Evolutionary conservation across 1,140 invertebrate genomes (phyloP).

Genomic region (Brachystomella parvula): DNA sequence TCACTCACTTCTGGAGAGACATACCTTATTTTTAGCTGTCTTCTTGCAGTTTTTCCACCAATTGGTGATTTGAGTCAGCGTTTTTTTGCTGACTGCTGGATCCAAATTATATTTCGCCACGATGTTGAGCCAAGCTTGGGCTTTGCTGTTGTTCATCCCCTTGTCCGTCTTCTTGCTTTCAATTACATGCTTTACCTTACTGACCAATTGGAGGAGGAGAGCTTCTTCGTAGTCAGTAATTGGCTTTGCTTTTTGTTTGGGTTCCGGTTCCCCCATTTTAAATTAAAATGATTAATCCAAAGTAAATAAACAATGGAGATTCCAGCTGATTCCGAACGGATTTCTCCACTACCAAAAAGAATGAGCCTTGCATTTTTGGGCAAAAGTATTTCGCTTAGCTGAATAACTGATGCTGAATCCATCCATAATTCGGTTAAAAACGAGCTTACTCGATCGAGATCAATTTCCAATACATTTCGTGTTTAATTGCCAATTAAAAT

Average conservation of each 20-base stretch:
- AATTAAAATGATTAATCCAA: too few species aligned
- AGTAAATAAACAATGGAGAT: too few species aligned
- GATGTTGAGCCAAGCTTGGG: not conserved
- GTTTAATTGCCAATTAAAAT: too few species aligned
- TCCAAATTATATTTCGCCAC: not conserved
- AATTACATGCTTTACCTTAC: not conserved
- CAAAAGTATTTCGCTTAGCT: too few species aligned
- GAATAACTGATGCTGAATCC: too few species aligned
- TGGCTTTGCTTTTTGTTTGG: not conserved
- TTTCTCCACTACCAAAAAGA: too few species aligned
- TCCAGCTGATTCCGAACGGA: too few species aligned
- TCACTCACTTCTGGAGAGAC: not conserved
- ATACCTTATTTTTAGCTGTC: not conserved
- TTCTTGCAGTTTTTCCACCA: slow-evolving; percentile 5
- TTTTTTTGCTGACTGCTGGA: not conserved
- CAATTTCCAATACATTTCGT: too few species aligned
- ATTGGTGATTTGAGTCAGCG: not conserved
- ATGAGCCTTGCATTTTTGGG: too few species aligned
- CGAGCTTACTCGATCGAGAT: too few species aligned
- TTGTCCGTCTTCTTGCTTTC: slow-evolving; percentile 8
- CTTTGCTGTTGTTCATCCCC: not conserved
- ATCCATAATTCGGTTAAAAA: too few species aligned
- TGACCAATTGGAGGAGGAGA: not conserved
- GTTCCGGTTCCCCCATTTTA: not conserved
- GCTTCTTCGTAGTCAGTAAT: not conserved